A percentile compares a stretch with the other conserved stretches of the same genome.
These are phyloP conservation scores for Julus scandinavius DNA, from an alignment of 2,888 invertebrate genomes.

Conservation along the genomic window DNA sequence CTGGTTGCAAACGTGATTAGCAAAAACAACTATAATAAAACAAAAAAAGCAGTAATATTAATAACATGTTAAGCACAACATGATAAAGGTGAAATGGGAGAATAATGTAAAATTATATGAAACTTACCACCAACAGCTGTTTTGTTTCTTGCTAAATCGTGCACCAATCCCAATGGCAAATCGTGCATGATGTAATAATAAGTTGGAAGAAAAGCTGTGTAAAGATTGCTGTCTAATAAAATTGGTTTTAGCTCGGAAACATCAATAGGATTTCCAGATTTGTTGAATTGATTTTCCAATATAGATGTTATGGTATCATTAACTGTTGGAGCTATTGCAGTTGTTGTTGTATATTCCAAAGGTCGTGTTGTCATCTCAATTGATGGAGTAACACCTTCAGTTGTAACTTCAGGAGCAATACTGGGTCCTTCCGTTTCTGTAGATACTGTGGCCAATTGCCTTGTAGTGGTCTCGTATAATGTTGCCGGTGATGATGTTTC, in stretches of 20 bases:
- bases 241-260: background rate
- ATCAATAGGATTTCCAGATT: slow-evolving; percentile 28
- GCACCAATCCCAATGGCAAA: slow-evolving; percentile 1
- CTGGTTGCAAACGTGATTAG: slow-evolving; percentile 40
- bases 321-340: background rate
- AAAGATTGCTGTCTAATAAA: slow-evolving; percentile 44
- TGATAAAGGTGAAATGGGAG: background rate
- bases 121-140: slow-evolving; percentile 48
- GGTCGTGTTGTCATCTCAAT: background rate
- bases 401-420: background rate
- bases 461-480: background rate
- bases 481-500: background rate
- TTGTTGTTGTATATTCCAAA: background rate
- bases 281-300: slow-evolving; percentile 13
- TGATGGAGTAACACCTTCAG: background rate
- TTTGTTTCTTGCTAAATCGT: slow-evolving; percentile 29
- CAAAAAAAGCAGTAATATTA: background rate
- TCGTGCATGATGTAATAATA: background rate
- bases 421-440: background rate
- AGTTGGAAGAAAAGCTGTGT: slow-evolving; percentile 45
- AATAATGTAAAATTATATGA: background rate
- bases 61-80: background rate
- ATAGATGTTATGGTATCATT: slow-evolving; percentile 24
- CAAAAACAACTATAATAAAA: slow-evolving; percentile 40
- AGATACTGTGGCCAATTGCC: background rate